Evolutionary conservation across 1,140 invertebrate species (phyloP).

Genomic region (Drosophila pandora): DNA sequence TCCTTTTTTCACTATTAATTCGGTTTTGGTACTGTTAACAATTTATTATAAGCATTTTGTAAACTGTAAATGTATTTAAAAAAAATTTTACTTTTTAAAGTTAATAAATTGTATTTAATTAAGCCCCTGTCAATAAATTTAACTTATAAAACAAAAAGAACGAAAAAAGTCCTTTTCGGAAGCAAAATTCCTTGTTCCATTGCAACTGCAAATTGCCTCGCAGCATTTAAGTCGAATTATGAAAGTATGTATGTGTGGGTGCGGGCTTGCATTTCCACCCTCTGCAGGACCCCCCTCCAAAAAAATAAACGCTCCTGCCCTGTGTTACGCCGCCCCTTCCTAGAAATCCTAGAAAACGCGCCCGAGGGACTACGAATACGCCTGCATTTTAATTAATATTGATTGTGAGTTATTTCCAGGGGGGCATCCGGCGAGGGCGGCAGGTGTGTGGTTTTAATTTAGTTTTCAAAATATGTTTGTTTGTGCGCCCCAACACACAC

Average conservation of each 20-base stretch:
- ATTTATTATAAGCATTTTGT: too few relatives aligned
- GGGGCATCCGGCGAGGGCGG: constrained; percentile 6
- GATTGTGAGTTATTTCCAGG: constrained; percentile 64
- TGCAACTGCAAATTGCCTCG: constrained; percentile 72
- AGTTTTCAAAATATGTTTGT: constrained; percentile 48
- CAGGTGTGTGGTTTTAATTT: constrained; percentile 53
- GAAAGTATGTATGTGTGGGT: constrained; percentile 49
- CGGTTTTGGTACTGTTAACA: too few relatives aligned
- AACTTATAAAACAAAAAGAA: too few relatives aligned
- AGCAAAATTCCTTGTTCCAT: too few relatives aligned
- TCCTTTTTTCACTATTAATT: too few relatives aligned
- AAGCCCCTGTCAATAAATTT: too few relatives aligned
- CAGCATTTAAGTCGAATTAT: constrained; percentile 81
- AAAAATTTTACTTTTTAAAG: too few relatives aligned
- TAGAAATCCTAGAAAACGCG: constrained; percentile 40
- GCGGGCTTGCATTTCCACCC: constrained; percentile 11
- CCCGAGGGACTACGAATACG: constrained; percentile 60
- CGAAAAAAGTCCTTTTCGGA: too few relatives aligned
- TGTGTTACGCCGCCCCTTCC: constrained; percentile 12
- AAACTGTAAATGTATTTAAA: too few relatives aligned
- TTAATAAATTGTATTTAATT: too few relatives aligned
- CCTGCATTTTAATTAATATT: constrained; percentile 81
- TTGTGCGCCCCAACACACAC: constrained; percentile 12
- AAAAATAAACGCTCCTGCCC: constrained; percentile 13
- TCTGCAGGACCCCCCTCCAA: background rate